phyloP scores from a whole-genome alignment of 2,888 invertebrate genomes.

The Bugulina stolonifera region DNA sequence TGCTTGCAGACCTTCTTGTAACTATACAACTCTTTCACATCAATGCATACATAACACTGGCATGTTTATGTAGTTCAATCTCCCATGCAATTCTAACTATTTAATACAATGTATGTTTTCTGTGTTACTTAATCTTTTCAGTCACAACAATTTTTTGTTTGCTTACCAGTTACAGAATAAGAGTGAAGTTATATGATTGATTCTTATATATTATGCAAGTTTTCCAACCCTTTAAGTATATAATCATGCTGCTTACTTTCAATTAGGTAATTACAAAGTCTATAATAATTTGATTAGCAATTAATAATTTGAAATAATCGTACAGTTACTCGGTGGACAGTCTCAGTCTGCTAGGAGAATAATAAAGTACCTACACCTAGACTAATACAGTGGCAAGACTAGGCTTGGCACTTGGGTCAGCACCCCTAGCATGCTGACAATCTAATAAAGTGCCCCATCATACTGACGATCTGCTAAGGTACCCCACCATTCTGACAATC shows the following conservation, averaged over 20 bases:
- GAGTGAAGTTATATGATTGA: background rate
- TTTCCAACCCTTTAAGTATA: background rate
- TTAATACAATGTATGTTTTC: background rate
- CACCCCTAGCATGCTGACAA: too few relatives aligned
- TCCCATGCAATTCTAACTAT: background rate
- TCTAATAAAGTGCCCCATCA: too few relatives aligned
- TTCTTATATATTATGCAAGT: background rate
- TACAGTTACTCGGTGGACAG: too few relatives aligned
- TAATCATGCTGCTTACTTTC: background rate
- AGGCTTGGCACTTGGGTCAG: too few relatives aligned
- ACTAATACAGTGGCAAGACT: too few relatives aligned
- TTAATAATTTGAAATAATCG: too few relatives aligned
- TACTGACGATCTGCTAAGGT: too few relatives aligned
- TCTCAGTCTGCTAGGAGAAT: too few relatives aligned
- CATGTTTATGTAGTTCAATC: background rate
- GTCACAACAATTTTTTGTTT: background rate
- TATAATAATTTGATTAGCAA: background rate
- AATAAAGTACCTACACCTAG: too few relatives aligned
- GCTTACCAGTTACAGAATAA: background rate
- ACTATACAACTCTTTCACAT: background rate
- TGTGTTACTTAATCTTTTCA: conserved; percentile 4
- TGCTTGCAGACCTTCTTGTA: background rate
- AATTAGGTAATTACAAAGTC: background rate
- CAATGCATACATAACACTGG: background rate
- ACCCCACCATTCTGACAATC: too few relatives aligned